Evolutionary conservation across 2,113 vertebrate genomes (phyloP).

Genomic region (Heterotis niloticus): DNA sequence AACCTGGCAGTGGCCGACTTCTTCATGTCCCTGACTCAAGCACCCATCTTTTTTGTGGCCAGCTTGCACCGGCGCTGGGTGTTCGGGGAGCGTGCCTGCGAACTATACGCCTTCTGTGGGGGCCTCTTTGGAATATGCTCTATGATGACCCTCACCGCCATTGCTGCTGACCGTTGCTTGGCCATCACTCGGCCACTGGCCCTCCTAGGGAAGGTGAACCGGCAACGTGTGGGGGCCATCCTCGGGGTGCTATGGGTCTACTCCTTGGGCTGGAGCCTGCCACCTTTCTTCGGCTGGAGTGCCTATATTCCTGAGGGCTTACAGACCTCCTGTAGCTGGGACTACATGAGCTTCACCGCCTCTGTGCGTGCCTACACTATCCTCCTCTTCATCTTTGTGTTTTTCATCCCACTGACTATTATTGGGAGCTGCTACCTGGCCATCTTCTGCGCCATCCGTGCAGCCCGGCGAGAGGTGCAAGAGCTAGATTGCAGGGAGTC

Average conservation of each 20-base stretch:
- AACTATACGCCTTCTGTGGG: slow-evolving; percentile 92
- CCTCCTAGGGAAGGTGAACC: slow-evolving; percentile 77
- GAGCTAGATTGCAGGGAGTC: too few relatives aligned
- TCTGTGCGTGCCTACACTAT: slow-evolving; percentile 88
- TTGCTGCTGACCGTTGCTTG: slow-evolving; percentile 88
- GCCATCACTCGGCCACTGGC: slow-evolving; percentile 89
- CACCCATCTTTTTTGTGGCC: slow-evolving; percentile 69
- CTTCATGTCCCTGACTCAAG: slow-evolving; percentile 69
- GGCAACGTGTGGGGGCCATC: slow-evolving; percentile 73
- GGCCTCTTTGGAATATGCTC: slow-evolving; percentile 92
- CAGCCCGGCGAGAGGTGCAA: slow-evolving; percentile 69
- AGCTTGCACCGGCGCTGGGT: too few relatives aligned
- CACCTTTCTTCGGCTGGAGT: slow-evolving; percentile 96
- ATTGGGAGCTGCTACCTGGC: slow-evolving; percentile 88
- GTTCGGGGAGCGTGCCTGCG: slow-evolving; percentile 70
- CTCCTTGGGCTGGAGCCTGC: slow-evolving; percentile 86
- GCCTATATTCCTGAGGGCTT: slow-evolving; percentile 89
- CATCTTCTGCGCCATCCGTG: slow-evolving; percentile 87
- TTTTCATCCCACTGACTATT: slow-evolving; percentile 84
- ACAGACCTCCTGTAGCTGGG: slow-evolving; percentile 94
- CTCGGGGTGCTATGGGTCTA: slow-evolving; percentile 83
- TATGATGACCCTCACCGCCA: slow-evolving; percentile 90
- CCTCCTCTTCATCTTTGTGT: slow-evolving; percentile 89
- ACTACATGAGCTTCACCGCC: slow-evolving; percentile 88
- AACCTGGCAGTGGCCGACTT: slow-evolving; percentile 63